A percentile compares a stretch with the other conserved stretches of the same genome.
phyloP scores from a whole-genome alignment of 2,888 invertebrate species.

The Calameuta idolon region DNA sequence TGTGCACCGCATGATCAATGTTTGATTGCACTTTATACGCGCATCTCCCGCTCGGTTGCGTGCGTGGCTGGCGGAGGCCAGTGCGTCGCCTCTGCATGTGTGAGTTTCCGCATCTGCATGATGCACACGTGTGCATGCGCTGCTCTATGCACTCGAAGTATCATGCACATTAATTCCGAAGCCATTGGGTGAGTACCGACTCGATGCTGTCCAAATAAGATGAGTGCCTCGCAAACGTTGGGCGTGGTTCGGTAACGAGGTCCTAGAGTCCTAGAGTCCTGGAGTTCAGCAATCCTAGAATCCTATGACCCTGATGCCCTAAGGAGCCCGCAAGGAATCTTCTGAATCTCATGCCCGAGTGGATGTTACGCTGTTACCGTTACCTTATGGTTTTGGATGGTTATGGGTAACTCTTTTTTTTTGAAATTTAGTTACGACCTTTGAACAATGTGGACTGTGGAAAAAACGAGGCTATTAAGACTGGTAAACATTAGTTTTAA shows the following conservation, averaged over 20 bases:
- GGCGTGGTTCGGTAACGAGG: neutral
- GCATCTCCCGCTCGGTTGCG: neutral
- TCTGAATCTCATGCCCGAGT: no score
- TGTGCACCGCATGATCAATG: constrained; percentile 50
- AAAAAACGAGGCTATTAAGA: neutral
- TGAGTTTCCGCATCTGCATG: neutral
- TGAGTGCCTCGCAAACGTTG: neutral
- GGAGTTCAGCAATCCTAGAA: neutral
- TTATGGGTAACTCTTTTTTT: neutral
- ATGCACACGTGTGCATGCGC: neutral
- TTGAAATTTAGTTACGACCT: neutral
- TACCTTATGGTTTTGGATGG: neutral
- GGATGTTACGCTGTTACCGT: neutral
- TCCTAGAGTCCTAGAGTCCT: no score
- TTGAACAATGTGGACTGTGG: neutral
- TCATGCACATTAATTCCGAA: neutral
- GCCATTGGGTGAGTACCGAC: neutral
- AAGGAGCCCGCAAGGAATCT: neutral
- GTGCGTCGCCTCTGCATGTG: neutral
- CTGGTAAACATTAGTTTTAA: neutral
- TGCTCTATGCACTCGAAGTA: neutral
- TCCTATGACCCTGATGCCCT: neutral
- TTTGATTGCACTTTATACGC: constrained; percentile 53
- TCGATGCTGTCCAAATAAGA: neutral
- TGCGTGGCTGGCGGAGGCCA: neutral